Evolutionary conservation across 2,888 invertebrate species (phyloP).

Genomic region (Hermodice carunculata): DNA sequence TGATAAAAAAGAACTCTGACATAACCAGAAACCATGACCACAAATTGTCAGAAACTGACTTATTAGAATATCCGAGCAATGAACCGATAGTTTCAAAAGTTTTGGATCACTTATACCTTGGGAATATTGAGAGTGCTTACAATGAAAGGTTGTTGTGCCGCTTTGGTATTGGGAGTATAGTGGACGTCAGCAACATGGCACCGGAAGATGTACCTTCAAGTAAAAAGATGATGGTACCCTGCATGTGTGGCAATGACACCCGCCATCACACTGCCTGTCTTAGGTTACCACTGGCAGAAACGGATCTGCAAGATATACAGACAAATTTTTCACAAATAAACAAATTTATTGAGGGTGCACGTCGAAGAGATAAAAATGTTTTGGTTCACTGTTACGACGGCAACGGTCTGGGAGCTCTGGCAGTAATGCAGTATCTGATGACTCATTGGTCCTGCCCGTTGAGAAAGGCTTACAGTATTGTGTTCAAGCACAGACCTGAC

Average conservation of each 20-base stretch:
- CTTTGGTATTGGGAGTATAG: slow-evolving; percentile 69
- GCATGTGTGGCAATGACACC: slow-evolving; percentile 51
- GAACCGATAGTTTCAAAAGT: slow-evolving; percentile 24
- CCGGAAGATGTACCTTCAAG: slow-evolving; percentile 44
- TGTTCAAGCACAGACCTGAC: slow-evolving; percentile 47
- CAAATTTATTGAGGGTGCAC: slow-evolving; percentile 59
- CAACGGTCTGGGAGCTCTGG: slow-evolving; percentile 54
- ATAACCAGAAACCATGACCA: too few relatives aligned
- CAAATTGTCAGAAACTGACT: too few relatives aligned
- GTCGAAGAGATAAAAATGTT: slow-evolving; percentile 51
- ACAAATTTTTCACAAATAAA: slow-evolving; percentile 61
- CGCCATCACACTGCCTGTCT: slow-evolving; percentile 72
- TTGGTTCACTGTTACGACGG: slow-evolving; percentile 58
- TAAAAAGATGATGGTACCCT: slow-evolving; percentile 51
- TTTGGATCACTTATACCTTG: slow-evolving; percentile 66
- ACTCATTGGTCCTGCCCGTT: slow-evolving; percentile 47
- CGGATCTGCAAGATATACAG: slow-evolving; percentile 70
- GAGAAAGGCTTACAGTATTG: slow-evolving; percentile 51
- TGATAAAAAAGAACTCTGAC: too few relatives aligned
- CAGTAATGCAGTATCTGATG: slow-evolving; percentile 62
- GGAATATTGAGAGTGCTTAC: slow-evolving; percentile 69
- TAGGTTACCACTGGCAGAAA: slow-evolving; percentile 75
- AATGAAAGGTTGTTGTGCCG: slow-evolving; percentile 70
- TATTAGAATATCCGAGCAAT: too few relatives aligned
- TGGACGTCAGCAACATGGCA: slow-evolving; percentile 67